Evolutionary conservation across 64 coral and sea anemone genomes (phyloP).

Genomic region (Dendronephthya gigantea): DNA sequence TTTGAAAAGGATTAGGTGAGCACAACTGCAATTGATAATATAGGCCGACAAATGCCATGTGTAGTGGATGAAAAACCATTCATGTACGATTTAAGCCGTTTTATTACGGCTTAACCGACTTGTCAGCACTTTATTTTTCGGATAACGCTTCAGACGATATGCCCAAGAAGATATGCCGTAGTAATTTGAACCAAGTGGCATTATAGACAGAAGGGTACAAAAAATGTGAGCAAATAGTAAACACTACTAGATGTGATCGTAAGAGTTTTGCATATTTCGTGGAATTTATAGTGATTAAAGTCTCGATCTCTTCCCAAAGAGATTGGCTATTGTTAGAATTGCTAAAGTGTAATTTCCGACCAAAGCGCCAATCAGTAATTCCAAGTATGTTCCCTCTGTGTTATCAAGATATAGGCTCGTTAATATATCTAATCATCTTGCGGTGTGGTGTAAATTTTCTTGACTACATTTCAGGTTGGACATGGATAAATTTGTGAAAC

Average conservation of each 20-base stretch:
- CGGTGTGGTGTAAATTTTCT: background rate
- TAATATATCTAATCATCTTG: background rate
- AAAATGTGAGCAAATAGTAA: background rate
- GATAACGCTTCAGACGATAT: background rate
- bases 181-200: background rate
- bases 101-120: background rate
- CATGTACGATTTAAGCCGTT: background rate
- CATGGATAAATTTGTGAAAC: background rate
- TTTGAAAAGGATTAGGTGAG: background rate
- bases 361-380: background rate
- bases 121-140: background rate
- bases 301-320: too few relatives aligned
- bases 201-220: background rate
- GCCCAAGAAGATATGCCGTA: background rate
- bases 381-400: background rate
- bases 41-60: background rate
- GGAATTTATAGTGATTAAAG: background rate
- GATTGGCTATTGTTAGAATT: background rate
- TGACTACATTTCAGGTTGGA: background rate
- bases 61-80: background rate
- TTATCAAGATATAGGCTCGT: background rate
- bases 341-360: background rate
- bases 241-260: background rate
- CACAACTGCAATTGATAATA: background rate
- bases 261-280: background rate